These are phyloP conservation scores for Hypomecis punctinalis DNA, from an alignment of 2,888 invertebrate genomes.

Conservation along the genomic window DNA sequence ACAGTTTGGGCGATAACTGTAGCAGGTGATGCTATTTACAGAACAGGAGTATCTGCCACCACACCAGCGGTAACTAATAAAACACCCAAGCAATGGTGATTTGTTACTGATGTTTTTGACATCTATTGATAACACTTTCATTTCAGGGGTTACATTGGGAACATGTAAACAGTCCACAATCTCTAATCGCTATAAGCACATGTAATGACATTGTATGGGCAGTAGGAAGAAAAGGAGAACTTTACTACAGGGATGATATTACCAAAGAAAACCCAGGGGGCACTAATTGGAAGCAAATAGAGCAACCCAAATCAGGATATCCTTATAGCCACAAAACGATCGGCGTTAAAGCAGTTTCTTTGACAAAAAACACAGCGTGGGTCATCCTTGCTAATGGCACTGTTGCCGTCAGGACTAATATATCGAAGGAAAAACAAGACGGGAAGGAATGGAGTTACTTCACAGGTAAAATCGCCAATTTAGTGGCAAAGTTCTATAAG, in stretches of 20 bases:
- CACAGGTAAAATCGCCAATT: conserved; percentile 64
- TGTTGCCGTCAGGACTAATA: conserved; percentile 91
- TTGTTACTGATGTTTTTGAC: conserved; percentile 10
- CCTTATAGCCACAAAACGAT: conserved; percentile 65
- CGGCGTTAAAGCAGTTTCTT: conserved; percentile 90
- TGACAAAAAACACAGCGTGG: conserved; percentile 91
- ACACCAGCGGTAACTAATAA: conserved; percentile 87
- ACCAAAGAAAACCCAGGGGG: conserved; percentile 87
- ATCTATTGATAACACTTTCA: conserved; percentile 4
- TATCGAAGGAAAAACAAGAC: conserved; percentile 90
- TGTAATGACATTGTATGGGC: conserved; percentile 93
- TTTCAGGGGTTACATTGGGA: conserved; percentile 90
- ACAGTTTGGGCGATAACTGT: conserved; percentile 94
- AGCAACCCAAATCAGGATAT: conserved; percentile 80
- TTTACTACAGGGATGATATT: conserved; percentile 92
- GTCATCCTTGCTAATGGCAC: conserved; percentile 90
- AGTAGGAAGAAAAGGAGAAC: conserved; percentile 93
- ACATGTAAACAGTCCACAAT: conserved; percentile 92
- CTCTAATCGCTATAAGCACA: conserved; percentile 89
- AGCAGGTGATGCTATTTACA: conserved; percentile 93
- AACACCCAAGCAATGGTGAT: background rate
- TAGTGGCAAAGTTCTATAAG: conserved; percentile 59
- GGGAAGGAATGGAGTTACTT: conserved; percentile 93
- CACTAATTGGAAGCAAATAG: conserved; percentile 91
- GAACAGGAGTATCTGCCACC: conserved; percentile 90